Evolutionary conservation across 2,888 invertebrate species (phyloP), one percentile per base, ranked within the genome.

Genomic region (Orthosia gracilis): DNA sequence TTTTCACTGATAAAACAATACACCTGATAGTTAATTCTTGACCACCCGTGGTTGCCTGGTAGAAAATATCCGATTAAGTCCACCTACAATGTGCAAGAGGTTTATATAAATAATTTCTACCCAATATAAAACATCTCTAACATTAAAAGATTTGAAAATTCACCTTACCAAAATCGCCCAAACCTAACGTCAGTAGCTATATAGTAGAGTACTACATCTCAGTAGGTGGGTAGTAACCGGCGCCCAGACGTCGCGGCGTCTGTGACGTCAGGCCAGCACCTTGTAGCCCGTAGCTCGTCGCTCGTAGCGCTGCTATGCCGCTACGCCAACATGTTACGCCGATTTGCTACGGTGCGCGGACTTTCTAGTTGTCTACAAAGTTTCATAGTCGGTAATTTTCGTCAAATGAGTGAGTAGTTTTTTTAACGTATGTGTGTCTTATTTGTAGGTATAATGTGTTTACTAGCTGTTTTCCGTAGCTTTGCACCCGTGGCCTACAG

Each of bases 211-310:
- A n/a, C n/a, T 26, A 26, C n/a, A 45, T 62, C 18, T 55, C 26
- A 55, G 26, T 70, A 68, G 63, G 63, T 70, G 61, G 2, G 31
- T 23, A 45, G 77, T 18, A 31, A 55, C 52, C 57, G 87, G 90
- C 89, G 89, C 86, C 88, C 85, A 86, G 89, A 86, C 87, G 90
- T 76, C 88, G 89, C 82, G 90, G 85, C 90, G 88, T 74, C 84
- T 70, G 83, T 89, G 87, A 88, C 80, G 67, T 73, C 73, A 69
- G 40, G 18, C 47, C 26, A 73, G 68, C 78, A 80, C 87, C 84
- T 78, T 40, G 9, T 40, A 40, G 31, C 31, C 78, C 76, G 50
- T 71, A 66, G 57, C 69, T 52, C 52, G 75, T 76, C 54, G 69
- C 66, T 50, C 64, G 59, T 69, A 73, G 70, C 67, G 26, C 61